A percentile compares a stretch with the other conserved stretches of the same genome.
Conservation (phyloP, 2,888 invertebrate species). For the Loripinus fragilis region DNA sequence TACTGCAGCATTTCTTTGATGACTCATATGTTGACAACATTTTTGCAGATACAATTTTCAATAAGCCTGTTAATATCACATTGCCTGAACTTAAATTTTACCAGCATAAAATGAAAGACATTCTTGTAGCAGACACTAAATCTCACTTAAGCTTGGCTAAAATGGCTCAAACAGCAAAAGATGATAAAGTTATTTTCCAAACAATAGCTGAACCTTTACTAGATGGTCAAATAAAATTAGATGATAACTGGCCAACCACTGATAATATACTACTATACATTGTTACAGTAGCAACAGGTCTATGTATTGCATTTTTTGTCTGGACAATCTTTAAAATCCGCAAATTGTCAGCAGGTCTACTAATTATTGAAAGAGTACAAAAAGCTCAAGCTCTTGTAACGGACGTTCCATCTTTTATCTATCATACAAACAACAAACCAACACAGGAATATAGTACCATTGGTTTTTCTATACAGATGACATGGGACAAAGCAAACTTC, state of each 20-base stretch:
- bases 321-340: not conserved
- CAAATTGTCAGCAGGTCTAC: not conserved
- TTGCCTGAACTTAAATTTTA: slow-evolving; percentile 17
- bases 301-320: not conserved
- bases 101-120: slow-evolving; percentile 17
- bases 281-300: not conserved
- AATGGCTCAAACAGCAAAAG: not conserved
- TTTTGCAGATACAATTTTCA: slow-evolving; percentile 15
- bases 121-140: slow-evolving; percentile 2
- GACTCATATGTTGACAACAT: not conserved
- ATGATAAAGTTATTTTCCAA: not conserved
- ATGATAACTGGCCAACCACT: not conserved
- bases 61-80: slow-evolving; percentile 6
- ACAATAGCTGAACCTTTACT: not conserved
- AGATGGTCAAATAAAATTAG: not conserved
- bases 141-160: slow-evolving; percentile 29
- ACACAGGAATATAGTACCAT: not conserved
- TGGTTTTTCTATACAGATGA: not conserved
- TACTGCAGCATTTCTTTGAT: slow-evolving; percentile 12
- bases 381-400: not conserved
- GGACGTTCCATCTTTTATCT: not conserved
- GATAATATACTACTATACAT: not conserved
- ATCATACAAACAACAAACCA: not conserved
- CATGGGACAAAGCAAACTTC: slow-evolving; percentile 9
- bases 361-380: not conserved